Evolutionary conservation across 2,797 vertebrate species (phyloP).

Genomic region (Siniperca scherzeri): DNA sequence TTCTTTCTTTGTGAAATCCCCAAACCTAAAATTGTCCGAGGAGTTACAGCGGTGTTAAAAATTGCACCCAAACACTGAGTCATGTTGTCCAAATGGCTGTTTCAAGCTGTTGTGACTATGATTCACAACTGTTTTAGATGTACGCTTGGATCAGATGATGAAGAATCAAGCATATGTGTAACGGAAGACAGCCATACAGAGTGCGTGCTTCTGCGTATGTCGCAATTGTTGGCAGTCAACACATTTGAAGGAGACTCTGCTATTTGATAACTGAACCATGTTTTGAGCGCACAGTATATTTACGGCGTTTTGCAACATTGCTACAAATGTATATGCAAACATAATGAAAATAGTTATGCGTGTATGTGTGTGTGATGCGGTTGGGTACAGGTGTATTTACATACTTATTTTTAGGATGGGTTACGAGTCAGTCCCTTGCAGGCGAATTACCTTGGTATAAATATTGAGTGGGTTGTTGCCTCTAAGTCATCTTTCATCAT

Average conservation of each 20-base stretch:
- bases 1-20: not conserved
- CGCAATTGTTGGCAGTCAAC: not conserved
- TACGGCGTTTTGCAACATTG: not conserved
- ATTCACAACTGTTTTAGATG: constrained; percentile 52
- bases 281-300: not conserved
- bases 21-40: not conserved
- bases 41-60: constrained; percentile 13
- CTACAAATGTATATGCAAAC: constrained; percentile 11
- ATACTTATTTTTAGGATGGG: not conserved
- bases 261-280: not conserved
- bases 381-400: not conserved
- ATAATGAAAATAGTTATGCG: not conserved
- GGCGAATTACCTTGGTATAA: constrained; percentile 5
- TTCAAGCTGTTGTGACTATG: constrained; percentile 64
- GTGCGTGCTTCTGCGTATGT: not conserved
- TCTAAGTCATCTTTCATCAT: constrained; percentile 57
- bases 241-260: not conserved
- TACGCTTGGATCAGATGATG: constrained; percentile 31
- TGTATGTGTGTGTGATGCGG: not conserved
- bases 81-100: constrained; percentile 46
- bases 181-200: not conserved
- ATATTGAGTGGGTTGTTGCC: not conserved
- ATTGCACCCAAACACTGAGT: constrained; percentile 29
- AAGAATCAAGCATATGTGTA: not conserved
- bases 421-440: not conserved